Evolutionary conservation across 2,888 invertebrate genomes (phyloP), one percentile per base, ranked within the genome.

Genomic region (Eupeodes luniger): DNA sequence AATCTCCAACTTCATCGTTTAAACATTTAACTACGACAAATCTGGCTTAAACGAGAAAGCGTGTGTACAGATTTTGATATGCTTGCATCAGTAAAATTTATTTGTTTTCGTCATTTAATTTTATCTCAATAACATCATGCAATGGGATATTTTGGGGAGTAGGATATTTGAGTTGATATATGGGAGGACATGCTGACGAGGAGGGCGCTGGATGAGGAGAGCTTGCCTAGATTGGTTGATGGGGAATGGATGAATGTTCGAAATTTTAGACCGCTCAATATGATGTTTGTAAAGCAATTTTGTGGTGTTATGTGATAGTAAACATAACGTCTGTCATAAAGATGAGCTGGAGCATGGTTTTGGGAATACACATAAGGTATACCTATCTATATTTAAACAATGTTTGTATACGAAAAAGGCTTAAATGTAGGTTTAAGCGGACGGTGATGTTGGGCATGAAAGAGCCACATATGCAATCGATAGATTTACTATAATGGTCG

Each of bases 381-480:
- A 40, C 40, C 27, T 27, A 27, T 27, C 27, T 27, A 27, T 27
- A 59, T n/a, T 4, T 47, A 47, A 11, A 9, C 14, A 14, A 36
- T 59, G 19, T 59, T 10, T 27, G 4, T n/a, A 59, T 47, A 11
- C 49, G 62, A 69, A 81, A 80, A 87, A 81, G 87, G 87, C 80
- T 83, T 81, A 47, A 87, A 70, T 77, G 70, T 64, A 27, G 27
- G 27, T 27, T 3, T 27, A 55, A 66, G 59, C 76, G 47, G 51
- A 19, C 19, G 12, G 5, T 7, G 49, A 47, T 40, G 34, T 66
- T 55, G 34, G 61, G 9, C 64, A 62, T 79, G 82, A 86, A 75
- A 66, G 80, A 59, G 62, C 87, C 84, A 64, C 84, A 84, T 81
- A 84, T 84, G 87, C 72, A 88, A 69, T 77, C 77, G 74, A 88